A percentile compares a stretch with the other conserved stretches of the same genome.
Conservation (phyloP, 2,888 invertebrate genomes). For the Embidobia sp. region DNA sequence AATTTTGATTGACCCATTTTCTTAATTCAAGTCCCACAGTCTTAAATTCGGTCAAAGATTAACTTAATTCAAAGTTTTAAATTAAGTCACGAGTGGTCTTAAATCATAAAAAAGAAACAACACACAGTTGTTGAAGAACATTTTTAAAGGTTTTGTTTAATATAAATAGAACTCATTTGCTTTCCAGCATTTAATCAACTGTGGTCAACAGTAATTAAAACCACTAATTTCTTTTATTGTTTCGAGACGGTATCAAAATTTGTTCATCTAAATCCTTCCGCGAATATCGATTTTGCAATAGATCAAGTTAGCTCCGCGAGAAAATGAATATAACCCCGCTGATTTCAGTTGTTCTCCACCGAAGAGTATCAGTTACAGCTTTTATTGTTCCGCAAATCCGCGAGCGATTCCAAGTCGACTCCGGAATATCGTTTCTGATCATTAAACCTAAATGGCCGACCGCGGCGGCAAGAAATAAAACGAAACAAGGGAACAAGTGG, state of each 20-base stretch:
- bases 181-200: background rate
- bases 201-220: background rate
- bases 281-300: conserved; percentile 38
- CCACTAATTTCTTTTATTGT: background rate
- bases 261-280: background rate
- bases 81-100: too few species aligned
- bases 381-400: conserved; percentile 8
- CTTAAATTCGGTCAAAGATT: too few species aligned
- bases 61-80: too few species aligned
- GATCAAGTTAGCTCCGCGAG: conserved; percentile 35
- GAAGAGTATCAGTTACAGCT: conserved; percentile 19
- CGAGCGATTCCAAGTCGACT: too few species aligned
- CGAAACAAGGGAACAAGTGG: background rate
- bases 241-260: background rate
- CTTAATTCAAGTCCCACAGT: too few species aligned
- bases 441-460: conserved; percentile 20
- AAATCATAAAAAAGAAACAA: too few species aligned
- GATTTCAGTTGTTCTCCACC: conserved; percentile 14
- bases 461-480: background rate
- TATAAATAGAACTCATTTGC: too few species aligned
- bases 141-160: too few species aligned
- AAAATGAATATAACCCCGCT: conserved; percentile 16
- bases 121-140: too few species aligned
- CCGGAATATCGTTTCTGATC: conserved; percentile 24
- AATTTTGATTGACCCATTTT: too few species aligned